phyloP scores from a whole-genome alignment of 1,140 invertebrate genomes.

The Rhagoletis pomonella region DNA sequence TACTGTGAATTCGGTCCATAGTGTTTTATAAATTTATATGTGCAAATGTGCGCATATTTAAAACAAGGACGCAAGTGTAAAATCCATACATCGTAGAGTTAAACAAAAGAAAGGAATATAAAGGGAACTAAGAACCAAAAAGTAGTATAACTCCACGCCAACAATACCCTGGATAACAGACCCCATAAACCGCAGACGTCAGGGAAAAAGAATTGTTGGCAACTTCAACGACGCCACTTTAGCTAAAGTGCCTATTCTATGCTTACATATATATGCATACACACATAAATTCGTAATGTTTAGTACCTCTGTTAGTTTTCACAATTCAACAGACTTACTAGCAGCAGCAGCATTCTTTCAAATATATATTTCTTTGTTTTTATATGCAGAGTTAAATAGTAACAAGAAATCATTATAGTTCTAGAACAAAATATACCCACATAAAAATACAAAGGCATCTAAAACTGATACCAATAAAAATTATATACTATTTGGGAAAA shows the following conservation, averaged over 20 bases:
- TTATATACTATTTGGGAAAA: too few species aligned
- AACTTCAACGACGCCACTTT: background rate
- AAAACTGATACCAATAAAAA: too few species aligned
- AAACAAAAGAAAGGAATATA: background rate
- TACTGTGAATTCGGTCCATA: too few species aligned
- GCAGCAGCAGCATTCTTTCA: background rate
- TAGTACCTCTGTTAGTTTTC: background rate
- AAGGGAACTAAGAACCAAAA: background rate
- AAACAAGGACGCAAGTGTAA: background rate
- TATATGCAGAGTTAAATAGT: background rate
- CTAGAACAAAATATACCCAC: too few species aligned
- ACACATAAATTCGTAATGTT: background rate
- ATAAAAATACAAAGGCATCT: too few species aligned
- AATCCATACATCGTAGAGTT: background rate
- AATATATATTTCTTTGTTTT: background rate
- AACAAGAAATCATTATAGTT: too few species aligned
- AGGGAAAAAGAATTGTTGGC: background rate
- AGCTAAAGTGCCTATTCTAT: background rate
- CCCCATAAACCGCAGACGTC: background rate
- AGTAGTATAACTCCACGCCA: background rate
- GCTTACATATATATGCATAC: background rate
- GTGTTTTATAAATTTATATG: too few species aligned
- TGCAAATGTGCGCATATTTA: too few species aligned
- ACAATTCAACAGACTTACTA: background rate
- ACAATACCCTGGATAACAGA: background rate